A percentile compares a stretch with the other conserved stretches of the same genome.
Conservation (phyloP, 2,113 vertebrate genomes). For the Catharus fuscescens region DNA sequence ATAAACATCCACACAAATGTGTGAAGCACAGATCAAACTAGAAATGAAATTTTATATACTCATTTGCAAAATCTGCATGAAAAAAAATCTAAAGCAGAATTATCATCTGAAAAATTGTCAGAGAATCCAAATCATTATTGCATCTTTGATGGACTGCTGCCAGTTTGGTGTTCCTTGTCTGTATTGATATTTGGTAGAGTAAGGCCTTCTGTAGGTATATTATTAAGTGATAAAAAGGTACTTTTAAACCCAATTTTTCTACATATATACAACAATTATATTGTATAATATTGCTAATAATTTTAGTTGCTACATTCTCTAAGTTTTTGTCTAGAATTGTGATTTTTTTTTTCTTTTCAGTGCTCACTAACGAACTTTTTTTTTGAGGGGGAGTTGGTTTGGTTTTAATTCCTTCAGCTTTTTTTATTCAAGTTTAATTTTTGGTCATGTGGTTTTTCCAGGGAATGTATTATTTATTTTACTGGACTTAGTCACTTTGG, state of each 20-base stretch:
- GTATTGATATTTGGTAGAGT: not conserved
- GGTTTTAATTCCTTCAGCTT: not conserved
- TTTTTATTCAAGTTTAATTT: not conserved
- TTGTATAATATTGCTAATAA: not conserved
- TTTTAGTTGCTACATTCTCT: not conserved
- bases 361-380: not conserved
- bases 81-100: not conserved
- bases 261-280: not conserved
- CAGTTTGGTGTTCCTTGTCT: not conserved
- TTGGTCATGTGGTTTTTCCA: not conserved
- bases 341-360: not conserved
- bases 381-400: too few species aligned
- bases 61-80: not conserved
- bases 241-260: not conserved
- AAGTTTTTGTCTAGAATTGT: not conserved
- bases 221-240: not conserved
- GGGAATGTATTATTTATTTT: constrained; percentile 17
- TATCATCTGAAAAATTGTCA: not conserved
- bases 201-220: not conserved
- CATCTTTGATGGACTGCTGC: not conserved
- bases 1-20: not conserved
- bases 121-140: not conserved
- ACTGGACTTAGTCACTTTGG: not conserved
- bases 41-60: not conserved
- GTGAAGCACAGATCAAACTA: not conserved